Percentiles rank a stretch among this genome's conserved stretches.
phyloP scores from a whole-genome alignment of 92 coral and sea anemone species.

The Pocillopora grandis region DNA sequence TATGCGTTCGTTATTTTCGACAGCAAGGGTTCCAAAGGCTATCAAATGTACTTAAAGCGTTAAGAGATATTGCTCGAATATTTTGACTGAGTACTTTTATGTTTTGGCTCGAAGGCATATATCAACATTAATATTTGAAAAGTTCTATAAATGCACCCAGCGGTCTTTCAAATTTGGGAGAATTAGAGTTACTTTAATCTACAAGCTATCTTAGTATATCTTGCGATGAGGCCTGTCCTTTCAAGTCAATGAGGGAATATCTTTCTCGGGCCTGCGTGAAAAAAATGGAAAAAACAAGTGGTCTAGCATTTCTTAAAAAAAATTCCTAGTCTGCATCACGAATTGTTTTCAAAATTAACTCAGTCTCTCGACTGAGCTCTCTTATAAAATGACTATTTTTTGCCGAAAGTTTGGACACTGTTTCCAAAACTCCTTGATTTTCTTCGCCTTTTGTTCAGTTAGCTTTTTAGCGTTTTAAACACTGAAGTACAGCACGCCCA shows the following conservation, averaged over 20 bases:
- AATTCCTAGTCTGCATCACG: neutral
- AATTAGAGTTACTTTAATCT: constrained; percentile 20
- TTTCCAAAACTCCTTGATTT: neutral
- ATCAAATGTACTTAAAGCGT: neutral
- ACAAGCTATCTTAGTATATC: neutral
- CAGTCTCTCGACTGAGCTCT: neutral
- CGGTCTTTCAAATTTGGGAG: neutral
- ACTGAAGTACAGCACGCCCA: neutral
- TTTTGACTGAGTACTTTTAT: neutral
- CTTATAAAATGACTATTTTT: neutral
- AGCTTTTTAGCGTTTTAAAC: neutral
- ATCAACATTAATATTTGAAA: constrained; percentile 41
- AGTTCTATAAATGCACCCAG: neutral
- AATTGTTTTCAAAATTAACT: neutral
- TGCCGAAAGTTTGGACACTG: neutral
- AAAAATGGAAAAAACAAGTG: neutral
- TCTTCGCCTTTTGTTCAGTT: neutral
- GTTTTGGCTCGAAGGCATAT: constrained; percentile 22
- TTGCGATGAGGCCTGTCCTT: constrained; percentile 3
- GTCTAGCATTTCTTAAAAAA: neutral
- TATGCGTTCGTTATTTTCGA: neutral
- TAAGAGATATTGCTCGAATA: constrained; percentile 1
- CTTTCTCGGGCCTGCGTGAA: neutral
- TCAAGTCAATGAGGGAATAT: neutral
- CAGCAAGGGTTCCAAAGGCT: neutral